A percentile compares a stretch with the other conserved stretches of the same genome.
Conservation (phyloP, 2,888 invertebrate species). For the Abrostola triplasia region DNA sequence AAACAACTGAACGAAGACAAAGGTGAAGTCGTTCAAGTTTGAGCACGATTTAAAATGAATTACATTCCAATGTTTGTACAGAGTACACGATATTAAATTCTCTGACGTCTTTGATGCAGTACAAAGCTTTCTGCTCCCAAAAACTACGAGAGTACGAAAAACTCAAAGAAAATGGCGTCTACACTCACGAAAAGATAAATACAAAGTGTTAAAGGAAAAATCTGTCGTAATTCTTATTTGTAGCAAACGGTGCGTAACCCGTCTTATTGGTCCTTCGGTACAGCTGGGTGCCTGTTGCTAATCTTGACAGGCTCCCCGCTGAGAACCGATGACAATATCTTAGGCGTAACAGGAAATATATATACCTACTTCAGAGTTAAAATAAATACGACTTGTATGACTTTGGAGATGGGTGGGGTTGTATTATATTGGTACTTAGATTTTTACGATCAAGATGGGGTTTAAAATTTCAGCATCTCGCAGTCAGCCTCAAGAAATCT, state of each 20-base stretch:
- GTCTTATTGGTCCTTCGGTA: slow-evolving; percentile 43
- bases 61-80: slow-evolving; percentile 31
- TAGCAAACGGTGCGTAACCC: slow-evolving; percentile 34
- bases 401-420: no score
- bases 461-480: no score
- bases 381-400: no score
- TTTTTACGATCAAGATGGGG: no score
- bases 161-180: slow-evolving; percentile 14
- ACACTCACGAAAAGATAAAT: slow-evolving; percentile 21
- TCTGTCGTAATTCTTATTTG: slow-evolving; percentile 51
- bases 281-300: slow-evolving; percentile 60
- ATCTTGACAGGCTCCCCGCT: slow-evolving; percentile 37
- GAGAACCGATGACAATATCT: background rate
- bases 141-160: background rate
- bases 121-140: slow-evolving; percentile 20
- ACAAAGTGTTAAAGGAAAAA: slow-evolving; percentile 14
- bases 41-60: slow-evolving; percentile 32
- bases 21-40: slow-evolving; percentile 11
- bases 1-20: background rate
- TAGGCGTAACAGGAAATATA: background rate
- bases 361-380: background rate
- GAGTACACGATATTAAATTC: slow-evolving; percentile 41
- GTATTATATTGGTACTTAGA: no score
- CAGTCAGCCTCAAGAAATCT: no score
- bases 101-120: slow-evolving; percentile 8